Evolutionary conservation across 2,113 vertebrate species (phyloP).

Genomic region (Platysternon megacephalum): DNA sequence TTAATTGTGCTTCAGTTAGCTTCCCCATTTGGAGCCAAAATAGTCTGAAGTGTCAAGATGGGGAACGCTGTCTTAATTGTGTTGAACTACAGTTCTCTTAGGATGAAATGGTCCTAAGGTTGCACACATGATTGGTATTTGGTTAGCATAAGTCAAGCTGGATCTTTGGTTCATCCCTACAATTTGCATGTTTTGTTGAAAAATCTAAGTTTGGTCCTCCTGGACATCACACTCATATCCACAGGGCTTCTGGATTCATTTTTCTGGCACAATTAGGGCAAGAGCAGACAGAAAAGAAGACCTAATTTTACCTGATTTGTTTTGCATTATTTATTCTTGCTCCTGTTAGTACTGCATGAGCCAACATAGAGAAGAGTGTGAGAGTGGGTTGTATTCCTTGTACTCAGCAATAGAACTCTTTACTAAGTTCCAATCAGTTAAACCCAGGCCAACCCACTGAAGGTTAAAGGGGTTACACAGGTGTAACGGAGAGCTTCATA

Average conservation of each 20-base stretch:
- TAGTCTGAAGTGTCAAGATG: background rate
- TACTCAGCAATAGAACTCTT: too few species aligned
- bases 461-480: background rate
- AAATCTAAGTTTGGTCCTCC: background rate
- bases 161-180: background rate
- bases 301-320: background rate
- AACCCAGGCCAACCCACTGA: background rate
- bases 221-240: background rate
- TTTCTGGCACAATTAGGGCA: background rate
- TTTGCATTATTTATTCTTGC: background rate
- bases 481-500: background rate
- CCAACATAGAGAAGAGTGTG: too few species aligned
- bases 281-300: background rate
- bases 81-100: background rate
- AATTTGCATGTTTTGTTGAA: background rate
- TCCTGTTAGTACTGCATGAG: background rate
- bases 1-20: background rate
- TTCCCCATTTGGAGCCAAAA: background rate
- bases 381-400: too few species aligned
- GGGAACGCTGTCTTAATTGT: background rate
- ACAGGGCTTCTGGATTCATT: background rate
- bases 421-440: background rate
- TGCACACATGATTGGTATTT: background rate
- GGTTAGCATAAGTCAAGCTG: background rate
- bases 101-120: background rate